Evolutionary conservation across 2,113 vertebrate genomes (phyloP).

Genomic region (Acinonyx jubatus): DNA sequence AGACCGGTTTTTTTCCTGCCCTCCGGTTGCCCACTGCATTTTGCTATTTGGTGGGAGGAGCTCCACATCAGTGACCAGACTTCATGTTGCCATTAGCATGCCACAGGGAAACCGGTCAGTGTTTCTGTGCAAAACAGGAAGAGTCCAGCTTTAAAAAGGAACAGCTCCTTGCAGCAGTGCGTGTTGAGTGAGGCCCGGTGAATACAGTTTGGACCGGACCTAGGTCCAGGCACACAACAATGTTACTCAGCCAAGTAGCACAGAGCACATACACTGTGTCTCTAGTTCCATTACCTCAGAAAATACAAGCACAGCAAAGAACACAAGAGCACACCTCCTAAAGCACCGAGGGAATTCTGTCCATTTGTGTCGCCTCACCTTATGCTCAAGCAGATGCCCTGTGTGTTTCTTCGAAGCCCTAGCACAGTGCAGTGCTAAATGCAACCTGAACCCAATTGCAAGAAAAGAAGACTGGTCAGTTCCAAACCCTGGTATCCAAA

Average conservation of each 20-base stretch:
- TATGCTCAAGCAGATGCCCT: not conserved
- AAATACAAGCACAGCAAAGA: not conserved
- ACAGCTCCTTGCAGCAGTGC: not conserved
- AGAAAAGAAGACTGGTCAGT: not conserved
- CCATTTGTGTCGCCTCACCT: not conserved
- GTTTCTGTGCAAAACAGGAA: not conserved
- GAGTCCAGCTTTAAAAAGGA: not conserved
- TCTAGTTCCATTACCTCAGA: not conserved
- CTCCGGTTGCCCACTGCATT: not conserved
- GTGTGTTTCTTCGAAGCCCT: slow-evolving; percentile 23
- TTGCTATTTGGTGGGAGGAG: not conserved
- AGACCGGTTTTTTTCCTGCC: rapidly evolving
- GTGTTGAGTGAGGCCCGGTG: not conserved
- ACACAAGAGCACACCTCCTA: not conserved
- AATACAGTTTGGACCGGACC: not conserved
- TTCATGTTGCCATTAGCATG: not conserved
- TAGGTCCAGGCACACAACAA: not conserved
- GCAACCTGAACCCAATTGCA: not conserved
- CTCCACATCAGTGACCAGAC: not conserved
- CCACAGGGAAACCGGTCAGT: not conserved
- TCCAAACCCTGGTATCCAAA: not conserved
- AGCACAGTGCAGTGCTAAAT: not conserved
- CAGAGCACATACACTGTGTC: not conserved
- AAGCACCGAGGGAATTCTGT: not conserved
- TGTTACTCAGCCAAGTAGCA: not conserved